Evolutionary conservation across 2,888 invertebrate species (phyloP), one percentile per base, ranked within the genome.

Genomic region (Volucella inanis): DNA sequence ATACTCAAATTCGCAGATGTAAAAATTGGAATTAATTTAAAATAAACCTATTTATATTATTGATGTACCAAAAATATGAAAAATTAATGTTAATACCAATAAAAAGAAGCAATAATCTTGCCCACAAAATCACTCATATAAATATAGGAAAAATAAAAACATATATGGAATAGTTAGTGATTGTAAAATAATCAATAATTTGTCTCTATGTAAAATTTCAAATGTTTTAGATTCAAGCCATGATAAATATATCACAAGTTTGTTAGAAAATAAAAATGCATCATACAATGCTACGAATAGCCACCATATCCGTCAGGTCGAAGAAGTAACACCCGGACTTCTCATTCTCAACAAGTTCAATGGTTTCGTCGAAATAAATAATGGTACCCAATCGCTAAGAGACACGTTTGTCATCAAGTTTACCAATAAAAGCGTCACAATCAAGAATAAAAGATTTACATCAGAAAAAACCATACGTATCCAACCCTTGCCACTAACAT

Each of bases 211-310:
- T 31, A 31, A 31, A 31, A 31, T 31, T 3, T 31, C 31, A 31
- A 10, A 61, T 43, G 49, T 61, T 10, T n/a, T 47, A 72, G 68
- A 76, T 52, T 8, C 68, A 68, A 76, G 61, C 10, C 47, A 76
- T 15, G 47, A 76, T 52, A 59, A 45, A 22, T 59, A 59, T 59
- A 52, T 50, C 22, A 11, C 45, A 18, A 67, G 14, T 50, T 38
- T 54, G 8, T 15, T 70, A 18, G 8, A 49, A 38, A 45, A 22
- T n/a, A 59, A 64, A 45, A 64, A 64, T 18, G 39, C 55, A 55
- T 54, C 18, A n/a, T 70, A 57, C 22, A 62, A 54, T 38, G 39
- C 11, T 3, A 61, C 54, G 10, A 76, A 67, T 31, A 50, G 43
- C 41, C 52, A 61, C 6, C 67, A 61, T 61, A 38, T 76, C 11